Base-by-base conservation (phyloP, 2,797 vertebrate genomes). In the Sciaenops ocellatus region DNA sequence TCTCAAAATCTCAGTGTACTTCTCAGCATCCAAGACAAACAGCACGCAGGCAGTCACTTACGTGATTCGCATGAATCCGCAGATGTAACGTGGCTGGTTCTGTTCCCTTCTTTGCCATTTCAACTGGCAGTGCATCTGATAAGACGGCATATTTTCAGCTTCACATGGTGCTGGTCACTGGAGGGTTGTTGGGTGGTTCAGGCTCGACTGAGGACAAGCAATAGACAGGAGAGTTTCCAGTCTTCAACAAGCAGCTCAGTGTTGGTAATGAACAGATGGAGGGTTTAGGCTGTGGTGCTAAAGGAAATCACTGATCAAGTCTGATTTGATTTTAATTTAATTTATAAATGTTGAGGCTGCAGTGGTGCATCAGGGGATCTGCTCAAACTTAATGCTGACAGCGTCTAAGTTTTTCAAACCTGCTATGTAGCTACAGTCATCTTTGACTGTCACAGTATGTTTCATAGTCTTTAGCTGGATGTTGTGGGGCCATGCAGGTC, bases 1-100 rank as follows among this genome's bases (percentile, higher is more conserved):
- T 17, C 18, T 17, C 30, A 15, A 44, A 74, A 55, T 73, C 34
- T 12, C 56, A 46, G 38, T 10, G 34, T 41, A 28, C 48, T 24
- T 47, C 17, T 55, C 20, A 55, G 56, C 46, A 1, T 55, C 51
- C 69, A 30, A 79, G 52, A 68, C 55, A 78, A 82, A 84, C 76
- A 82, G 51, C 51, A 67, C 4, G 60, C 52, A 28, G 54, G 8
- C 18, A 5, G 30, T 51, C 57, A 12, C 48, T 64, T 15, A 26
- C 2, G 18, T 50, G 44, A 63, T 59, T 13, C 18, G 22, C 38
- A 61, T 38, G 11, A 54, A 73, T 51, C 26, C 24, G 16, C 24
- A 51, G 71, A 28, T 51, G 5, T 24, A 10, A 55, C 9, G 2
- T 30, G 63, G 38, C 11, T 8, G 28, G 57, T n/a, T 68, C 9